Conservation (phyloP, 1,140 invertebrate genomes). For the Drosophila pachea region DNA sequence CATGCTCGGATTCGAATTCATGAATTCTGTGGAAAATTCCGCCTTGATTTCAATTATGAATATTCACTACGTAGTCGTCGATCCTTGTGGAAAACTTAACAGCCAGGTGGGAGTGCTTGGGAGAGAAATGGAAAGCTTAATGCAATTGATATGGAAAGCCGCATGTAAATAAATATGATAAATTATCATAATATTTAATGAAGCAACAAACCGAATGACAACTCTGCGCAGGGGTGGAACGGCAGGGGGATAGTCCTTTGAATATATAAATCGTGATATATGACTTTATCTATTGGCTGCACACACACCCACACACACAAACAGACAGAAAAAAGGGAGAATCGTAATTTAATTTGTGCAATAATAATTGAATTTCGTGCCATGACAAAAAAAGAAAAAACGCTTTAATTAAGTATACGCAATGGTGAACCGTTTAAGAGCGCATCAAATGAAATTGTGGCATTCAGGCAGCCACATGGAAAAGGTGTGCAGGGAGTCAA, state of each 20-base stretch:
- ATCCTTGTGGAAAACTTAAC: slow-evolving; percentile 43
- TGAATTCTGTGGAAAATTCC: no score
- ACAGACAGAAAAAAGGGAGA: background rate
- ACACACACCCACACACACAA: slow-evolving; percentile 5
- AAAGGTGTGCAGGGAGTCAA: slow-evolving; percentile 30
- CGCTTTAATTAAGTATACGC: slow-evolving; percentile 26
- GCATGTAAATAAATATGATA: slow-evolving; percentile 75
- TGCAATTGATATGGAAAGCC: slow-evolving; percentile 63
- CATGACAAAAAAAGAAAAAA: background rate
- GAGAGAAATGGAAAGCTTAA: slow-evolving; percentile 20
- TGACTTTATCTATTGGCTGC: slow-evolving; percentile 73
- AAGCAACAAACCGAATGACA: slow-evolving; percentile 73
- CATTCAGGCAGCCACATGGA: slow-evolving; percentile 14
- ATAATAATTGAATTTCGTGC: slow-evolving; percentile 12
- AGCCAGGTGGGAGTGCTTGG: slow-evolving; percentile 15
- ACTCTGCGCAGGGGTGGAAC: slow-evolving; percentile 2
- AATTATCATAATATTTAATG: slow-evolving; percentile 78
- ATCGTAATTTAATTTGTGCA: slow-evolving; percentile 1
- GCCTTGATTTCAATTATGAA: background rate
- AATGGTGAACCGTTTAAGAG: slow-evolving; percentile 3
- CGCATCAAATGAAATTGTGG: slow-evolving; percentile 14
- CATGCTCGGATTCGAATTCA: no score
- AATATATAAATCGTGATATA: slow-evolving; percentile 67
- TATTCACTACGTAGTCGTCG: slow-evolving; percentile 10
- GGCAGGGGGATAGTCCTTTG: slow-evolving; percentile 15